Conservation (phyloP, 2,113 vertebrate genomes). For the Capreolus pygargus region DNA sequence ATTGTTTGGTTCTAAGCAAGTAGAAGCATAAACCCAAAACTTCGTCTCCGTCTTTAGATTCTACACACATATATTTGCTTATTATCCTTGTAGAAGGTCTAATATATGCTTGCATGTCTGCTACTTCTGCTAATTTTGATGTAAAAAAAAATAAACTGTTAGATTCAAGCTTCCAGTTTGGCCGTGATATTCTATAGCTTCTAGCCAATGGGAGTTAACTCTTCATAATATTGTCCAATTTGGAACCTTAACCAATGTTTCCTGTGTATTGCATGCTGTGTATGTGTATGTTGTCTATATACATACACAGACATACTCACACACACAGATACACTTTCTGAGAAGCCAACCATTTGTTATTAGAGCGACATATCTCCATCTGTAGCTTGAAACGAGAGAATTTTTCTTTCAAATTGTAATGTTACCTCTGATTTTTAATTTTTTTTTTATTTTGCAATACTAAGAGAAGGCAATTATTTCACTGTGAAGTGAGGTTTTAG, state of each 20-base stretch:
- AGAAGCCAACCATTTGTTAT: constrained; percentile 59
- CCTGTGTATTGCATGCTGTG: constrained; percentile 65
- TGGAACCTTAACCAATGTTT: constrained; percentile 78
- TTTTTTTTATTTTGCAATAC: constrained; percentile 31
- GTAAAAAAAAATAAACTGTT: constrained; percentile 79
- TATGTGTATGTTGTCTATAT: constrained; percentile 30
- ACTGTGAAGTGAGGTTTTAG: constrained; percentile 59
- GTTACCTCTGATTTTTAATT: constrained; percentile 55
- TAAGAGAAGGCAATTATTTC: constrained; percentile 54
- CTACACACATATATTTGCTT: constrained; percentile 22
- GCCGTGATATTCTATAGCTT: constrained; percentile 75
- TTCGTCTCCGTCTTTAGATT: constrained; percentile 9
- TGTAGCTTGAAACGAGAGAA: constrained; percentile 64
- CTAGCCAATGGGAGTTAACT: constrained; percentile 79
- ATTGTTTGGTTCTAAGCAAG: constrained; percentile 48
- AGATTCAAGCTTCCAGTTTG: constrained; percentile 78
- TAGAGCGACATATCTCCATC: constrained; percentile 64
- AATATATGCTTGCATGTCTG: constrained; percentile 75
- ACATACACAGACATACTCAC: not conserved
- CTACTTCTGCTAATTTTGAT: constrained; percentile 77
- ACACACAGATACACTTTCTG: constrained; percentile 4
- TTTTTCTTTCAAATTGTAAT: constrained; percentile 51
- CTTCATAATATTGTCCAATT: constrained; percentile 78
- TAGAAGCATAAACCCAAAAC: constrained; percentile 15
- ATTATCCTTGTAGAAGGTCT: constrained; percentile 60